A percentile compares a stretch with the other conserved stretches of the same genome.
Evolutionary conservation across 2,113 vertebrate species (phyloP).

Genomic region (Callaeas wilsoni): DNA sequence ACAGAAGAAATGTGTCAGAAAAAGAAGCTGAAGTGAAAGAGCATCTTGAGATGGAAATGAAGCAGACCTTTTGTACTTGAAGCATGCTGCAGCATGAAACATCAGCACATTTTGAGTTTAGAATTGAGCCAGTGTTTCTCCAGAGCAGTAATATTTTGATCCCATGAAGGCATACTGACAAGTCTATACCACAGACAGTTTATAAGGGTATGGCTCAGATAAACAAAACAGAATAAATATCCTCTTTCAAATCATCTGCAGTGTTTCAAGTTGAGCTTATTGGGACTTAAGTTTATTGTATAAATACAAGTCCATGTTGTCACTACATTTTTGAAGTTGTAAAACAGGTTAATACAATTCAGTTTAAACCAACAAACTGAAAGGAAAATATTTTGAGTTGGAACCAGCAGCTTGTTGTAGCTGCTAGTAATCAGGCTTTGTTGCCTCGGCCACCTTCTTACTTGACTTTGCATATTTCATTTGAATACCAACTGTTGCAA

Average conservation of each 20-base stretch:
- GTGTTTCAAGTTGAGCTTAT: not conserved
- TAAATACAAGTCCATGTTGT: not conserved
- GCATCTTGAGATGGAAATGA: not conserved
- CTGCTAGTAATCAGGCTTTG: constrained; percentile 45
- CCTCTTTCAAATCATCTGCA: not conserved
- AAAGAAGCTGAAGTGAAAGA: not conserved
- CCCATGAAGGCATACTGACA: not conserved
- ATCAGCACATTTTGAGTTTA: not conserved
- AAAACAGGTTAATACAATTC: not conserved
- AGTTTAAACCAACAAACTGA: not conserved
- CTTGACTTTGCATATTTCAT: constrained; percentile 61
- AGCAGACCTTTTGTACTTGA: not conserved
- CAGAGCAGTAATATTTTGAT: not conserved
- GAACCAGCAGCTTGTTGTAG: constrained; percentile 2
- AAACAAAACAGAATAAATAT: not conserved
- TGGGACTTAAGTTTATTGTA: not conserved
- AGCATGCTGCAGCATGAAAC: not conserved
- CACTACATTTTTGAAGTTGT: not conserved
- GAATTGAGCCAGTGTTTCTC: not conserved
- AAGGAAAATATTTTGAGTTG: constrained; percentile 16
- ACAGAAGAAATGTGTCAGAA: not conserved
- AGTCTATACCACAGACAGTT: not conserved
- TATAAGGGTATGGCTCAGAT: not conserved
- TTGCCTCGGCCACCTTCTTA: constrained; percentile 36
- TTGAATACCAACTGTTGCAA: constrained; percentile 63